Evolutionary conservation across 2,113 vertebrate genomes (phyloP), one percentile per base, ranked within the genome.

Genomic region (Laticauda colubrina): DNA sequence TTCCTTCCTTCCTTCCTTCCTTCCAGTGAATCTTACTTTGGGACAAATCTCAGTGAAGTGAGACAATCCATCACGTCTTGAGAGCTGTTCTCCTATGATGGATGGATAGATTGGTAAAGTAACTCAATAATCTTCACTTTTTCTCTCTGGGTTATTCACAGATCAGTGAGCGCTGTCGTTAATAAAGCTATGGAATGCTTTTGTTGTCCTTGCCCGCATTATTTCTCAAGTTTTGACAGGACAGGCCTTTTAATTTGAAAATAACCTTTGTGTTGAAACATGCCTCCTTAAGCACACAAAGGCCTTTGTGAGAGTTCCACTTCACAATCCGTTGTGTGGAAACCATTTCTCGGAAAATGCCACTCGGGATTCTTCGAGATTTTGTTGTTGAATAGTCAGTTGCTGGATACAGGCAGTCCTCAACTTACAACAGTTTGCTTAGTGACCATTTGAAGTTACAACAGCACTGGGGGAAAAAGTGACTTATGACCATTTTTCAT

Each of bases 41-140:
- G 97, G 94, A 97, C 97, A 97, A 97, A 96, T 96, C 97, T 95
- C 93, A 94, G 87, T 92, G 75, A 96, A 96, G 96, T 94, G 95
- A 96, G 93, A 96, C 96, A 96, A 98, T 98, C 97, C 97, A 98
- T 98, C 98, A 98, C 96, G 90, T 90, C 90, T 48, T 98, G 98
- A 98, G 97, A 97, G 97, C 97, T 97, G 95, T 96, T 97, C 95
- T 91, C 94, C 95, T 81, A 95, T 98, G 98, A 98, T 98, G 97
- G 98, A 98, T 98, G 98, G 97, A 98, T 97, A 97, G 97, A 98
- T 98, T 97, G 97, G 94, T 97, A 97, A 98, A 98, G 97, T 98
- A 98, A 98, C 98, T 98, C 98, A 98, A 97, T 98, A 98, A 98
- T 98, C 97, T 98, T 97, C 96, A 91, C 94, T 96, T 96, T 97